Conservation (phyloP, 2,797 vertebrate species). For the Bovichtus diacanthus region DNA sequence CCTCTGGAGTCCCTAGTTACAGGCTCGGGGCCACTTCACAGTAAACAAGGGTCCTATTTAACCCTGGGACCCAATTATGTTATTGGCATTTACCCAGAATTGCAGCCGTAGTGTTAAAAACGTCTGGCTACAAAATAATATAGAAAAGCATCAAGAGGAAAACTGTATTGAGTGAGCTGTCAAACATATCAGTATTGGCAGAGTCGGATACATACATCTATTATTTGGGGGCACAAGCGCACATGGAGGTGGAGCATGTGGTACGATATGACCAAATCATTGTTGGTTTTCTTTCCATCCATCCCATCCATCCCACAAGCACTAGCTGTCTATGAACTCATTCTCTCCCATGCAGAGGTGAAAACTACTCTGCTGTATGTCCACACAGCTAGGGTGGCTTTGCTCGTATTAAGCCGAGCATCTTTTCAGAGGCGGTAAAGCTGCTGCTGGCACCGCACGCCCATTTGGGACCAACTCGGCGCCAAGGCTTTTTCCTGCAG, state of each 20-base stretch:
- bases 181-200: background rate
- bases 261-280: background rate
- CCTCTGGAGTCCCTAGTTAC: slow-evolving; percentile 14
- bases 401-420: background rate
- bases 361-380: background rate
- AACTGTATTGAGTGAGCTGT: background rate
- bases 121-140: background rate
- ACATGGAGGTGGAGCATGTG: background rate
- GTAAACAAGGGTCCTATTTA: slow-evolving; percentile 60
- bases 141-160: background rate
- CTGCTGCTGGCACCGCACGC: slow-evolving; percentile 22
- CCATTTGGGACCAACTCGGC: slow-evolving; percentile 29
- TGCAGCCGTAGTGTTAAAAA: slow-evolving; percentile 3
- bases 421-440: slow-evolving; percentile 37
- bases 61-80: slow-evolving; percentile 60
- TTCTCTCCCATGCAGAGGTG: background rate
- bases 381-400: slow-evolving; percentile 4
- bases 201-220: background rate
- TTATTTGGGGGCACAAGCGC: background rate
- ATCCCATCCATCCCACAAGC: background rate
- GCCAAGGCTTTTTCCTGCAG: slow-evolving; percentile 45
- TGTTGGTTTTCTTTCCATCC: background rate
- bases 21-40: slow-evolving; percentile 37
- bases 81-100: slow-evolving; percentile 29
- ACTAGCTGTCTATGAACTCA: background rate